phyloP scores from a whole-genome alignment of 2,113 vertebrate species.

The Megaleporinus macrocephalus region DNA sequence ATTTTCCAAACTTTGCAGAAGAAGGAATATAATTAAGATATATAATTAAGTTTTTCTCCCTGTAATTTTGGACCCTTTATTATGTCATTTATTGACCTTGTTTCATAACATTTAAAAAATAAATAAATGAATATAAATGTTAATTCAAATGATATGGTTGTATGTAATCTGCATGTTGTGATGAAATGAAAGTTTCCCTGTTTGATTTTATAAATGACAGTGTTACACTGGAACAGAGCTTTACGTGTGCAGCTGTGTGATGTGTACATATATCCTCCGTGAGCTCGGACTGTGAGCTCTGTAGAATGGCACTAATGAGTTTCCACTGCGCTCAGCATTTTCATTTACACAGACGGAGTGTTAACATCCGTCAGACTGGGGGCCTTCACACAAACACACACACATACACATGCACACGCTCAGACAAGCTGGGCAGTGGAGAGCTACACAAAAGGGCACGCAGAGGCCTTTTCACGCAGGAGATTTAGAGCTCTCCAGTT shows the following conservation, averaged over 20 bases:
- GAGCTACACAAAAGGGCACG: slow-evolving; percentile 58
- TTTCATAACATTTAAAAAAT: too few relatives aligned
- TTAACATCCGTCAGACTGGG: slow-evolving; percentile 63
- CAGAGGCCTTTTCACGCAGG: slow-evolving; percentile 64
- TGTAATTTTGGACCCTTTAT: not conserved
- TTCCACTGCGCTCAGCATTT: slow-evolving; percentile 65
- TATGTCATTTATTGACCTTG: too few relatives aligned
- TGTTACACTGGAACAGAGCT: not conserved
- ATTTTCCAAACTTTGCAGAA: too few relatives aligned
- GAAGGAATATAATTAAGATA: too few relatives aligned
- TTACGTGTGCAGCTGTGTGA: not conserved
- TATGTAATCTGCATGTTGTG: not conserved
- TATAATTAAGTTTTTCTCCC: too few relatives aligned
- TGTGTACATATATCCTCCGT: slow-evolving; percentile 6
- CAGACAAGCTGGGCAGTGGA: slow-evolving; percentile 11
- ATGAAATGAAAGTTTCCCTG: not conserved
- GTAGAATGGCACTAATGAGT: slow-evolving; percentile 49
- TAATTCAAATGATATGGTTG: too few relatives aligned
- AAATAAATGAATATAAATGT: too few relatives aligned
- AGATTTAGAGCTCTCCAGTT: slow-evolving; percentile 61
- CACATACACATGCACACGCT: slow-evolving; percentile 40
- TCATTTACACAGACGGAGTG: slow-evolving; percentile 71
- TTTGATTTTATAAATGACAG: not conserved
- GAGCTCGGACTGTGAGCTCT: not conserved
- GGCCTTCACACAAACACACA: slow-evolving; percentile 27